Base-by-base conservation (phyloP, 2,888 invertebrate genomes). In the Hirudinaria manillensis region DNA sequence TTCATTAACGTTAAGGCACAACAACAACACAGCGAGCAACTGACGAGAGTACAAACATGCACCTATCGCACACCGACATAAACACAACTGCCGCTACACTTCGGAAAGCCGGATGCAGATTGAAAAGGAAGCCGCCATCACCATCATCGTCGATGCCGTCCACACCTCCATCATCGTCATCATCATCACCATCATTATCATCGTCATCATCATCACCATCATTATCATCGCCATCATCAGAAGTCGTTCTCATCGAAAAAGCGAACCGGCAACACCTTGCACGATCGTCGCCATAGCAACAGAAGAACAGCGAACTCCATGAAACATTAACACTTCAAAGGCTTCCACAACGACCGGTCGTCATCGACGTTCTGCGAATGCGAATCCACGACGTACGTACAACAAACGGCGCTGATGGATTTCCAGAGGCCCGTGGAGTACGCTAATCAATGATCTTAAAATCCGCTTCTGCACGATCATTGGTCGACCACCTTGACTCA, bases 371-470 rank as follows among this genome's bases (percentile, higher is more conserved):
- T n/a, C n/a, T n/a, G n/a, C n/a, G n/a, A n/a, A 61, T n/a, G 24
- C 24, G n/a, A 61, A 61, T 29, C 24, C 61, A 61, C 19, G 24
- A 7, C 61, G 61, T n/a, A 7, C 10, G 29, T 27, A n/a, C 61
- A n/a, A n/a, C n/a, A 61, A 24, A 27, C 24, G 10, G 29, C 61
- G 61, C 29, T 61, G 61, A 61, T 61, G 61, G 61, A 61, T 61
- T 27, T n/a, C 61, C 29, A 24, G 61, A 61, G 21, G 61, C 61
- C 29, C 24, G 61, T 24, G n/a, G 21, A 16, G 24, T n/a, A 45
- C 29, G 61, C 61, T 61, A 61, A 61, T 61, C 61, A 61, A 61
- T 61, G 61, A 61, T 61, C 61, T 61, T 61, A 61, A 61, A 61
- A 61, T 7, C 61, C n/a, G 61, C 61, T 61, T 61, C 61, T 61